Conservation (phyloP, 2,797 vertebrate species). For the Calcarius lapponicus region DNA sequence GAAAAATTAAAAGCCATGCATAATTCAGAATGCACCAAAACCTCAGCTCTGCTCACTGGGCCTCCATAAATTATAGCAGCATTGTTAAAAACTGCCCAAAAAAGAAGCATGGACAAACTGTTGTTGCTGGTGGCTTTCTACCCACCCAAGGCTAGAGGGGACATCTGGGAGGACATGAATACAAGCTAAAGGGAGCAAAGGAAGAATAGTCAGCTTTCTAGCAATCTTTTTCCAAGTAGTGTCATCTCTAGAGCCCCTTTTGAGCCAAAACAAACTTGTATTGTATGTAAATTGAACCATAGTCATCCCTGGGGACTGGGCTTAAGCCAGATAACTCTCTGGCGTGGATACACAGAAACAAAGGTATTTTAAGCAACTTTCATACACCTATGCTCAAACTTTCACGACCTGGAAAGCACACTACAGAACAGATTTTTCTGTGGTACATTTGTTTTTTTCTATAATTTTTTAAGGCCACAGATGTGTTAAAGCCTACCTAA, state of each 20-base stretch:
- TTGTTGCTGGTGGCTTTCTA: background rate
- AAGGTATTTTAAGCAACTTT: constrained; percentile 17
- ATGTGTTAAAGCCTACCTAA: background rate
- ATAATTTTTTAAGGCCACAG: background rate
- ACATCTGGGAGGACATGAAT: background rate
- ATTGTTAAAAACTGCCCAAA: background rate
- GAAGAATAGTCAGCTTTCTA: constrained; percentile 14
- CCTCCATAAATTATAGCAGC: background rate
- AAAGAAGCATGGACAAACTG: background rate
- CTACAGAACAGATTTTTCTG: background rate
- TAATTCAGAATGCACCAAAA: background rate
- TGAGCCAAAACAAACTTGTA: constrained; percentile 4
- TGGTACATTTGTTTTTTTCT: background rate
- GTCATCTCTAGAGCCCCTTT: background rate
- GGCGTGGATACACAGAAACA: background rate
- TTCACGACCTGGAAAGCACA: background rate
- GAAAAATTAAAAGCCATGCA: background rate
- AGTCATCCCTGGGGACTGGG: background rate
- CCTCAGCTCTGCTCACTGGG: background rate
- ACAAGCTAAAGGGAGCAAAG: background rate
- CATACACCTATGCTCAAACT: background rate
- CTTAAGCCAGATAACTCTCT: background rate
- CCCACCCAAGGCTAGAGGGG: background rate
- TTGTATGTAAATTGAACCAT: background rate
- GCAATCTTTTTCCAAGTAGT: background rate